Conservation (phyloP, 2,888 invertebrate genomes). For the Augiades crinisus region DNA sequence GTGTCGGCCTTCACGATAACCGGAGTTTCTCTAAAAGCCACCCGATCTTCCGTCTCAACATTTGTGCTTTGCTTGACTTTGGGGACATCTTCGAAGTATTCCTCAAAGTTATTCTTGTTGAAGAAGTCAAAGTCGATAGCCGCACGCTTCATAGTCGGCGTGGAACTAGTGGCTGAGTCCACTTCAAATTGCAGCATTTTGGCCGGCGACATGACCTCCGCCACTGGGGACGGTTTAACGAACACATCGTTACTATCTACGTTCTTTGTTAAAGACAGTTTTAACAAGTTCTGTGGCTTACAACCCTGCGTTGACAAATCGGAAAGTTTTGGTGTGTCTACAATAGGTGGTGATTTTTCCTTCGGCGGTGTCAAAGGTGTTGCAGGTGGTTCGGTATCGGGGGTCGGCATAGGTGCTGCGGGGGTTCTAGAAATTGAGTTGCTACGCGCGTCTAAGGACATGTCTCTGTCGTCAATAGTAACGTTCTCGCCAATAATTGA, state of each 20-base stretch:
- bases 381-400: slow-evolving; percentile 33
- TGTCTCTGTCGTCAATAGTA: slow-evolving; percentile 52
- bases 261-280: slow-evolving; percentile 56
- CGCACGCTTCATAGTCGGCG: slow-evolving; percentile 74
- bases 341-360: slow-evolving; percentile 43
- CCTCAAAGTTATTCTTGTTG: slow-evolving; percentile 58
- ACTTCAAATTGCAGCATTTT: slow-evolving; percentile 72
- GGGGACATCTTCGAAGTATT: slow-evolving; percentile 53
- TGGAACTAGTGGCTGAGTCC: slow-evolving; percentile 52
- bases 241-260: slow-evolving; percentile 54
- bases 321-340: slow-evolving; percentile 48
- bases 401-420: slow-evolving; percentile 14
- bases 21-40: slow-evolving; percentile 53
- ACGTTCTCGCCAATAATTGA: slow-evolving; percentile 68
- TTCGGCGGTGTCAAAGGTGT: slow-evolving; percentile 33
- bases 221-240: slow-evolving; percentile 63
- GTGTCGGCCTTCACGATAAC: slow-evolving; percentile 65
- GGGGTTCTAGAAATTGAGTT: slow-evolving; percentile 29
- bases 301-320: slow-evolving; percentile 28
- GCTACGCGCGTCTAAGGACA: slow-evolving; percentile 46
- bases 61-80: slow-evolving; percentile 34
- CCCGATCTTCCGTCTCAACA: slow-evolving; percentile 33
- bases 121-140: slow-evolving; percentile 70
- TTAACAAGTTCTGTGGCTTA: slow-evolving; percentile 48
- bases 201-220: slow-evolving; percentile 70